Conservation (phyloP, 1,140 invertebrate genomes). For the Bombus waltoni region DNA sequence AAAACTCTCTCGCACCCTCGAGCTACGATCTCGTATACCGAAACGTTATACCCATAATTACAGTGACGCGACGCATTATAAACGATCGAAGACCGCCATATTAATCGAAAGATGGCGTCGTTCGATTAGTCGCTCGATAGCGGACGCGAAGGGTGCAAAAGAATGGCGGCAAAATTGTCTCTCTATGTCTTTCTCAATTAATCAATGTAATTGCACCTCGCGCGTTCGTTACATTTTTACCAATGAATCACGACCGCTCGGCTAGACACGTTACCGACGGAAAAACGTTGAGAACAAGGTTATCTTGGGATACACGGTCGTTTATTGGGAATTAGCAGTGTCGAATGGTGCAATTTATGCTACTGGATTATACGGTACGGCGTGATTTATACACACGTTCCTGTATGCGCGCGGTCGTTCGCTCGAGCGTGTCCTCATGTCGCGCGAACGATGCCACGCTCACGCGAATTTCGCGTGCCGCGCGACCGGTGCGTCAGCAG, state of each 20-base stretch:
- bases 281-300: conserved; percentile 36
- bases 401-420: neutral
- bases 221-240: neutral
- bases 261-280: neutral
- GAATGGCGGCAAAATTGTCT: neutral
- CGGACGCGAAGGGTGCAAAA: neutral
- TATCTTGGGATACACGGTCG: conserved; percentile 16
- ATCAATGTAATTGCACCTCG: conserved; percentile 37
- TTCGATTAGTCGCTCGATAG: neutral
- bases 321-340: conserved; percentile 52
- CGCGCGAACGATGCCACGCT: conserved; percentile 37
- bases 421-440: conserved; percentile 39
- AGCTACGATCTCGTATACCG: neutral
- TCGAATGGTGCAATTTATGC: conserved; percentile 52
- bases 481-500: conserved; percentile 14
- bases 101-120: conserved; percentile 13
- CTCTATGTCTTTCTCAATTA: conserved; percentile 19
- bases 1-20: no score
- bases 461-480: conserved; percentile 37
- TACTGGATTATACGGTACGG: conserved; percentile 51
- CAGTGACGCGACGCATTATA: neutral
- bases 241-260: conserved; percentile 19
- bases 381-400: conserved; percentile 38
- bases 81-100: conserved; percentile 3
- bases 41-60: conserved; percentile 50